A percentile compares a stretch with the other conserved stretches of the same genome.
These are phyloP conservation scores for Xestia rhomboidea DNA, from an alignment of 2,888 invertebrate species.

Conservation along the genomic window DNA sequence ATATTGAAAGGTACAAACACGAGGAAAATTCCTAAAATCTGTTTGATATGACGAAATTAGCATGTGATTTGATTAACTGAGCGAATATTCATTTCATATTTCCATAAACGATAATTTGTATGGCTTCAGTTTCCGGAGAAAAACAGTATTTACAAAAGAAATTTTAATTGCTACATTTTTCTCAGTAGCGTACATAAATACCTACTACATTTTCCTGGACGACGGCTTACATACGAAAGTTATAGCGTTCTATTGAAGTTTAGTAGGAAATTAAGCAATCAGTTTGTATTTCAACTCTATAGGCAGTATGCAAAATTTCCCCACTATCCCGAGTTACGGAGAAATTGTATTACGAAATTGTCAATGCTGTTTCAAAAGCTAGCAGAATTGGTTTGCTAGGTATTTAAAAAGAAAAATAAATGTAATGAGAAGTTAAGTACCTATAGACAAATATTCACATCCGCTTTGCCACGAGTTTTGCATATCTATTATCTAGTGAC, in stretches of 20 bases:
- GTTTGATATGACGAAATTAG: not conserved
- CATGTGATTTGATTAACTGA: not conserved
- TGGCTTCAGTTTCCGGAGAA: not conserved
- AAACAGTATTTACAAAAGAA: not conserved
- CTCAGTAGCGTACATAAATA: not conserved
- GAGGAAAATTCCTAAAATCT: not conserved
- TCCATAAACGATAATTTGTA: not conserved
- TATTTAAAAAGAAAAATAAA: conserved; percentile 2
- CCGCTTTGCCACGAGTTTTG: conserved; percentile 45
- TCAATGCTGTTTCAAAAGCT: not conserved
- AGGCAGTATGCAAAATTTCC: not conserved
- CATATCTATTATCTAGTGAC: conserved; percentile 12
- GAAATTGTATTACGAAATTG: not conserved
- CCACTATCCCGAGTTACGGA: not conserved
- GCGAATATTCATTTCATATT: not conserved
- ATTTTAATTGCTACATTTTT: not conserved
- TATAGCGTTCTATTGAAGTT: not conserved
- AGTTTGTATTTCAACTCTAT: not conserved
- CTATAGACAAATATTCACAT: conserved; percentile 23
- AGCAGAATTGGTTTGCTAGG: not conserved
- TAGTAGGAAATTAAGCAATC: not conserved
- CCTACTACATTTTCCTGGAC: not conserved
- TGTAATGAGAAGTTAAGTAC: not conserved
- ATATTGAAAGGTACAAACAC: not conserved
- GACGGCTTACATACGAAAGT: not conserved